Base-by-base conservation (phyloP, 2,888 invertebrate genomes). In the Kuschelorhynchus macadamiae region DNA sequence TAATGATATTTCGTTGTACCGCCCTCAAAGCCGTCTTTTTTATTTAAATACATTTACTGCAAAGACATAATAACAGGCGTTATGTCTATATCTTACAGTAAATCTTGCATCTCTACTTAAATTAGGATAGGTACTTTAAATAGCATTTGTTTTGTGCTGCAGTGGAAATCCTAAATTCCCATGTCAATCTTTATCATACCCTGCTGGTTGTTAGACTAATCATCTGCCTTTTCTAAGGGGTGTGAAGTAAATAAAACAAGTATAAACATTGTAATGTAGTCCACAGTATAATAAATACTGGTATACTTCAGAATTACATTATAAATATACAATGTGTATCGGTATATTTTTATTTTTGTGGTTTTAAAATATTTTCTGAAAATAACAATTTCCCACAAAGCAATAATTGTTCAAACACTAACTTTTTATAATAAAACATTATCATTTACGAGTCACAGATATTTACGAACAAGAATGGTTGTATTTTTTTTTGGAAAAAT, bases 351-450 rank as follows among this genome's bases (percentile, higher is more conserved):
- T 81, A 82, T 83, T 82, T 83, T 82, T 82, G 81, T 82, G 81
- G 81, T 83, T 84, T 84, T 83, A 83, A 83, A 83, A 85, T 84
- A 84, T 85, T 85, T 84, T 85, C 84, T 85, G 84, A 85, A 85
- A 85, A 85, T 85, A 85, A 85, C 85, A 85, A 85, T 85, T 85
- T 84, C 85, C 85, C 84, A 85, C 84, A 84, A 84, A 84, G 84
- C 84, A 84, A 80, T 79, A 84, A 79, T 79, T 83, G 83, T 83
- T 84, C 84, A 84, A 84, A 84, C 84, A 83, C 83, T 81, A 84
- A 83, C 83, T 79, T 78, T 62, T 75, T 73, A 79, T 81, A 83
- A 81, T 82, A 82, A 82, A 82, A 83, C 81, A 81, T 81, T 66
- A 70, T 71, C 80, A 79, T 80, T 82, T 80, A 82, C 81, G 81